Conservation (phyloP, 2,888 invertebrate species). For the Malthinus flaveolus region DNA sequence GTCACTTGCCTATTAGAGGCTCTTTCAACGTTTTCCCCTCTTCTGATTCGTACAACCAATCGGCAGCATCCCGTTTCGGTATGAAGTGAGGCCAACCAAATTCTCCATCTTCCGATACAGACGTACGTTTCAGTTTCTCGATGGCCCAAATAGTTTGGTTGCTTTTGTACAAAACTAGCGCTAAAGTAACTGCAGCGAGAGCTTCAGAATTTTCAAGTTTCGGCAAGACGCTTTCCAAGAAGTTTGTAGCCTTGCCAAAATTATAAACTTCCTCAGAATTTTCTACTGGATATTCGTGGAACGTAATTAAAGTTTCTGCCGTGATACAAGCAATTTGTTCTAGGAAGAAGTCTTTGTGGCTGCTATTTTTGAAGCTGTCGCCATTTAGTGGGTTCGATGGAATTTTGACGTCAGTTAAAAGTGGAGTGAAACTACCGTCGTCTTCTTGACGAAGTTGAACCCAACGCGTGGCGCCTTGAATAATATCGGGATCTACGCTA, state of each 20-base stretch:
- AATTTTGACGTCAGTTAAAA: conserved; percentile 61
- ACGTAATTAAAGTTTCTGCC: conserved; percentile 63
- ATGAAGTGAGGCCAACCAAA: conserved; percentile 66
- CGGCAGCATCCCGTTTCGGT: conserved; percentile 63
- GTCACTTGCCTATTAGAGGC: conserved; percentile 49
- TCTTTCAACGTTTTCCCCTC: conserved; percentile 60
- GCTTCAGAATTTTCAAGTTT: conserved; percentile 63
- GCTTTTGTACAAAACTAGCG: conserved; percentile 57
- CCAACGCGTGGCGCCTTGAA: conserved; percentile 65
- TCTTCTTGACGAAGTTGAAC: conserved; percentile 62
- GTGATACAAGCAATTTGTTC: conserved; percentile 65
- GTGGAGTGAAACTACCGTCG: conserved; percentile 64
- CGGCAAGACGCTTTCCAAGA: conserved; percentile 61
- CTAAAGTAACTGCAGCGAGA: conserved; percentile 63
- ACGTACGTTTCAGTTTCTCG: conserved; percentile 61
- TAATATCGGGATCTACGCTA: conserved; percentile 63
- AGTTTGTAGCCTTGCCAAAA: conserved; percentile 60
- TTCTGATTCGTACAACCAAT: conserved; percentile 66
- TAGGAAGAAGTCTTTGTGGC: conserved; percentile 35
- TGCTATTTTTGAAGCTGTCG: conserved; percentile 5
- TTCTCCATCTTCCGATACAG: conserved; percentile 69
- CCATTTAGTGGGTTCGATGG: conserved; percentile 15
- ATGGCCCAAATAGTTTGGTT: conserved; percentile 61
- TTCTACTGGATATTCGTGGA: conserved; percentile 63
- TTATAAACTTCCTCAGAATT: conserved; percentile 49